Conservation (phyloP, 2,113 vertebrate genomes). For the Dascyllus trimaculatus region DNA sequence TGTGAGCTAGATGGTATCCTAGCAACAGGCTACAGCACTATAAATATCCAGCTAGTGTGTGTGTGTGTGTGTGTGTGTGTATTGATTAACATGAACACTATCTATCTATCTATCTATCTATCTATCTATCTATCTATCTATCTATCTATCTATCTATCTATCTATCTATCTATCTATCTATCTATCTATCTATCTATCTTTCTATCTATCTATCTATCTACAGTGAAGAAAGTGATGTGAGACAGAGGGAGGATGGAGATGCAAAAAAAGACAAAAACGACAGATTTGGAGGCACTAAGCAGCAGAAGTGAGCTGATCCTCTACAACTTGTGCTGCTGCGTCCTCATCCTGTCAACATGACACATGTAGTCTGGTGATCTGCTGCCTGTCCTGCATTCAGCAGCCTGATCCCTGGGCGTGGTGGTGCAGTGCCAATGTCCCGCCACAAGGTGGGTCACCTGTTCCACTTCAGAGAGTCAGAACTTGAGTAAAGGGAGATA, state of each 20-base stretch:
- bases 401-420: constrained; percentile 45
- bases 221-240: too few relatives aligned
- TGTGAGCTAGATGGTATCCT: constrained; percentile 74
- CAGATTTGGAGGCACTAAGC: too few relatives aligned
- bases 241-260: too few relatives aligned
- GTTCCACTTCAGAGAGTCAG: constrained; percentile 30
- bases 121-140: not conserved
- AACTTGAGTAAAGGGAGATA: not conserved
- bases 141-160: not conserved
- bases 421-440: constrained; percentile 42
- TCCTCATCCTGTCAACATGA: constrained; percentile 14
- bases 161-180: too few relatives aligned
- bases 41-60: constrained; percentile 70
- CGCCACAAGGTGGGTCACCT: constrained; percentile 66
- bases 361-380: not conserved
- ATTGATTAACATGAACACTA: not conserved
- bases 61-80: constrained; percentile 16
- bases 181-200: too few relatives aligned
- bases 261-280: too few relatives aligned
- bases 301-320: not conserved
- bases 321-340: not conserved
- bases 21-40: constrained; percentile 81
- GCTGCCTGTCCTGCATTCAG: constrained; percentile 20
- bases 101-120: constrained; percentile 31
- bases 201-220: not conserved